phyloP scores from a whole-genome alignment of 2,797 vertebrate species.

The Enteromius thamalakanensis region DNA sequence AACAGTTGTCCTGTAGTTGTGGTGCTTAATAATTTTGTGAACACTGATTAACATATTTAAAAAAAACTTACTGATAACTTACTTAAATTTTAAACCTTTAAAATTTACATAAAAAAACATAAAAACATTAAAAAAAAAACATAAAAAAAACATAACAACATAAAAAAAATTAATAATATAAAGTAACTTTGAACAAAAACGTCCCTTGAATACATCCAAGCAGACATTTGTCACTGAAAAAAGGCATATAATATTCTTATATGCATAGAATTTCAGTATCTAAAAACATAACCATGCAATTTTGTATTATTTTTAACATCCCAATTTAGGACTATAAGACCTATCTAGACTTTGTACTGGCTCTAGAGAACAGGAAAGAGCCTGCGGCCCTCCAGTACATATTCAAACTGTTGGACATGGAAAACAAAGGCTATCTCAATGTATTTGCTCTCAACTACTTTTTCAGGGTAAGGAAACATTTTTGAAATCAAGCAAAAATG shows the following conservation, averaged over 20 bases:
- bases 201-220: background rate
- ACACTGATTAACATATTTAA: background rate
- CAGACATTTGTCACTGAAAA: background rate
- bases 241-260: background rate
- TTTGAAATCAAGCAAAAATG: background rate
- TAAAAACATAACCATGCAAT: background rate
- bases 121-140: no score
- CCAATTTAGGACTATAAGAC: slow-evolving; percentile 93
- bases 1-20: background rate
- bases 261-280: background rate
- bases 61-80: background rate
- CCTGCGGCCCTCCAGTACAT: slow-evolving; percentile 97
- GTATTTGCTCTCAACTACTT: slow-evolving; percentile 99
- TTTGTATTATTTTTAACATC: background rate
- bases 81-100: background rate
- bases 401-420: slow-evolving; percentile 97
- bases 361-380: slow-evolving; percentile 97
- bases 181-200: background rate
- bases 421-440: slow-evolving; percentile 94
- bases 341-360: slow-evolving; percentile 97
- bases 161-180: background rate
- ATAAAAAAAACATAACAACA: no score
- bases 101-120: no score
- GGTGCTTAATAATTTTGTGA: background rate
- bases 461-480: slow-evolving; percentile 86